phyloP scores from a whole-genome alignment of 2,888 invertebrate genomes.

The Copidosoma aretas region DNA sequence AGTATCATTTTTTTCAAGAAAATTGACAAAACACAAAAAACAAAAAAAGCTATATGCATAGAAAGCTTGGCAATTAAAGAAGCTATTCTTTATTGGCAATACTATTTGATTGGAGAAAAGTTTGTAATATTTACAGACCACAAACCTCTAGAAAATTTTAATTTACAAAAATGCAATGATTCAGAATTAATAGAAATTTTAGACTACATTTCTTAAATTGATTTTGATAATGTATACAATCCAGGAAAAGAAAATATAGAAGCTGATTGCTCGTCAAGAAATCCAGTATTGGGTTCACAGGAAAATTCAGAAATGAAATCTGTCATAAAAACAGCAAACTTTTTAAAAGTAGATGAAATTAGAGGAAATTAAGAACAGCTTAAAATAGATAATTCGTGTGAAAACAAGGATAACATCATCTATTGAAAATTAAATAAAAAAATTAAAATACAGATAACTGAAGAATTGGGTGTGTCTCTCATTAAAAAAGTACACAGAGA shows the following conservation, averaged over 20 bases:
- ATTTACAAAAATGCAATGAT: conserved; percentile 43
- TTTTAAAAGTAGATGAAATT: conserved; percentile 29
- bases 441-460: conserved; percentile 40
- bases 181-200: conserved; percentile 35
- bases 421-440: conserved; percentile 39
- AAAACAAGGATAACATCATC: conserved; percentile 36
- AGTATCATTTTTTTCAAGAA: conserved; percentile 41
- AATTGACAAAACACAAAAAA: conserved; percentile 39
- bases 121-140: conserved; percentile 41
- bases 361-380: conserved; percentile 36
- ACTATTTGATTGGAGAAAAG: conserved; percentile 40
- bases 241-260: conserved; percentile 40
- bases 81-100: conserved; percentile 43
- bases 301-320: conserved; percentile 29
- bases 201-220: conserved; percentile 46
- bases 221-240: conserved; percentile 44
- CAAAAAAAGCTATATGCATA: conserved; percentile 41
- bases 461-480: conserved; percentile 38
- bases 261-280: conserved; percentile 41
- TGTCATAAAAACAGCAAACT: conserved; percentile 35
- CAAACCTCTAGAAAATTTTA: conserved; percentile 43
- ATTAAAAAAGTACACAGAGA: conserved; percentile 37
- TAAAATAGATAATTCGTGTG: conserved; percentile 34
- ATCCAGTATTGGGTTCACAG: conserved; percentile 35
- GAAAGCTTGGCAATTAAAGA: conserved; percentile 45